These are phyloP conservation scores for Gallinago stenura DNA, from an alignment of 2,797 vertebrate genomes.

Conservation along the genomic window DNA sequence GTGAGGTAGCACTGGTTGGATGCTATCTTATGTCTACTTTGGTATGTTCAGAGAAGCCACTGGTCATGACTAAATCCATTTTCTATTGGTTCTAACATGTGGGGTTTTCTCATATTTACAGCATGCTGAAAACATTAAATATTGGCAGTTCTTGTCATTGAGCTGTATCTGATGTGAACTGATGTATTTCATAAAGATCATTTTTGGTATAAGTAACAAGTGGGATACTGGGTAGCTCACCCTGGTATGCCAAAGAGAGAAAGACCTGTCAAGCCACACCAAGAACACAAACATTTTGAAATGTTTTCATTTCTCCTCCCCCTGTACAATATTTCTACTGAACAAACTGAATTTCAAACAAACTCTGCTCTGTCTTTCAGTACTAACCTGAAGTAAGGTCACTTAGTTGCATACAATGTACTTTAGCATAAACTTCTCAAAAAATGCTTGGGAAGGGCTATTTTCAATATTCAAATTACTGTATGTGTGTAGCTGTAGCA, in stretches of 20 bases:
- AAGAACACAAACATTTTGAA: background rate
- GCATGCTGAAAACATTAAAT: background rate
- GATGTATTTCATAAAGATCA: background rate
- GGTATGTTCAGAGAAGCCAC: background rate
- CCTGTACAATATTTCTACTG: background rate
- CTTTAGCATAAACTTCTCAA: background rate
- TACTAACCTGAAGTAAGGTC: background rate
- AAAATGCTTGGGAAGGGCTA: background rate
- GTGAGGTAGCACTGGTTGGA: background rate
- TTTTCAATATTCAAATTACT: background rate
- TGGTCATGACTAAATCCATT: background rate
- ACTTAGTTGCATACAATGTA: background rate
- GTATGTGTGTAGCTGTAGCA: background rate
- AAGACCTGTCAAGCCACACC: background rate
- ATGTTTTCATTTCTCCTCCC: background rate
- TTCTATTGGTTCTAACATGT: background rate
- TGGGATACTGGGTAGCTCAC: background rate
- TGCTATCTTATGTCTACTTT: background rate
- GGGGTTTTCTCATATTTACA: background rate
- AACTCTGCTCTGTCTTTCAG: background rate
- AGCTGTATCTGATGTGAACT: background rate
- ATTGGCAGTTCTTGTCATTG: background rate
- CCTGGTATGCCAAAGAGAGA: background rate
- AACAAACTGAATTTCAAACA: background rate
- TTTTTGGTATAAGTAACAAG: background rate